Evolutionary conservation across 2,888 invertebrate genomes (phyloP).

Genomic region (Physocephala rufipes): DNA sequence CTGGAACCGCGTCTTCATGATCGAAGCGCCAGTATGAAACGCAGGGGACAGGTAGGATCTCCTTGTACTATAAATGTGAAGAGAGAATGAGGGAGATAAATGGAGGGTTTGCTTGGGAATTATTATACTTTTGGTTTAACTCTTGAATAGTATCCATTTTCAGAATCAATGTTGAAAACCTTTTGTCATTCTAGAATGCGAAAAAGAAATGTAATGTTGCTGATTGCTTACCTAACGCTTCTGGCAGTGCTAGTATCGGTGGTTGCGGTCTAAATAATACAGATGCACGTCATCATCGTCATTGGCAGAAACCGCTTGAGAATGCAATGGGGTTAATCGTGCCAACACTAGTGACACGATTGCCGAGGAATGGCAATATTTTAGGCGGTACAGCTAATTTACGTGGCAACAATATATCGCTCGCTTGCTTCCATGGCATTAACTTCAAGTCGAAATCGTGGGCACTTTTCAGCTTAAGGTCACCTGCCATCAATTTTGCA

Average conservation of each 20-base stretch:
- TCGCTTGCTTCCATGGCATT: constrained; percentile 97
- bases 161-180: too few species aligned
- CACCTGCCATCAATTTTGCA: constrained; percentile 91
- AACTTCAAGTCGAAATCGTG: constrained; percentile 96
- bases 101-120: too few species aligned
- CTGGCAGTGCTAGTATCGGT: constrained; percentile 18
- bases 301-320: constrained; percentile 91
- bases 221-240: constrained; percentile 41
- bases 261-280: constrained; percentile 62
- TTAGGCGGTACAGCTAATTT: constrained; percentile 90
- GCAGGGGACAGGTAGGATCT: constrained; percentile 58
- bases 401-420: constrained; percentile 87
- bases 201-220: constrained; percentile 62
- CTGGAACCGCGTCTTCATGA: constrained; percentile 68
- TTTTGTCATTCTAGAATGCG: constrained; percentile 44
- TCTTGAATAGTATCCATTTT: too few species aligned
- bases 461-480: constrained; percentile 93
- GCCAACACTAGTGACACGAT: constrained; percentile 74
- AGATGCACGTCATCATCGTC: constrained; percentile 85
- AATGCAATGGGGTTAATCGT: constrained; percentile 84
- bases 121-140: too few species aligned
- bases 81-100: too few species aligned
- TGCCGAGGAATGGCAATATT: constrained; percentile 79
- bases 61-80: too few species aligned
- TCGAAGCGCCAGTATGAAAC: constrained; percentile 60